phyloP scores from a whole-genome alignment of 2,888 invertebrate species.

The Acleris cristana region DNA sequence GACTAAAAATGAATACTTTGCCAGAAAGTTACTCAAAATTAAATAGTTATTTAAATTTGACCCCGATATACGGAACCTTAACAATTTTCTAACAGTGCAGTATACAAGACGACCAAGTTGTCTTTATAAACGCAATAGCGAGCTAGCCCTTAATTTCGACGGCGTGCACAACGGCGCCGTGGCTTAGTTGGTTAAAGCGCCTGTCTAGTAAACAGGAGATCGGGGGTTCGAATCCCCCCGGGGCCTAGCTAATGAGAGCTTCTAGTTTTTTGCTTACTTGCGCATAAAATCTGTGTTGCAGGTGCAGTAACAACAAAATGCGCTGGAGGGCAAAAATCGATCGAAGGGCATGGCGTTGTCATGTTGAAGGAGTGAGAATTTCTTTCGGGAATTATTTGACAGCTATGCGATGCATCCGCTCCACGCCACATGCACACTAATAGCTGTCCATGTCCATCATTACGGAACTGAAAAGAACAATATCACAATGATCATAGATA shows the following conservation, averaged over 20 bases:
- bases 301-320: slow-evolving; percentile 79
- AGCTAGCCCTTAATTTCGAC: slow-evolving; percentile 52
- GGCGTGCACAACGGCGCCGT: slow-evolving; percentile 65
- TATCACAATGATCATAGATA: slow-evolving; percentile 36
- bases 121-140: slow-evolving; percentile 23
- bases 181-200: slow-evolving; percentile 85
- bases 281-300: slow-evolving; percentile 81
- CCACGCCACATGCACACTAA: slow-evolving; percentile 84
- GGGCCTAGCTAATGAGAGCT: slow-evolving; percentile 62
- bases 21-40: slow-evolving; percentile 18
- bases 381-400: slow-evolving; percentile 74
- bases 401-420: slow-evolving; percentile 70
- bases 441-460: slow-evolving; percentile 79
- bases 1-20: slow-evolving; percentile 16
- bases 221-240: slow-evolving; percentile 84
- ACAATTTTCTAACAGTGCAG: not conserved
- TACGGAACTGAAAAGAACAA: slow-evolving; percentile 71
- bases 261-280: slow-evolving; percentile 74
- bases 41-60: slow-evolving; percentile 16
- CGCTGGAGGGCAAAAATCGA: slow-evolving; percentile 79
- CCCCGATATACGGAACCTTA: not conserved
- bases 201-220: slow-evolving; percentile 84
- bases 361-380: slow-evolving; percentile 75
- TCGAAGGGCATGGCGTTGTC: slow-evolving; percentile 72
- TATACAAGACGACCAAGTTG: not conserved